Evolutionary conservation across 2,797 vertebrate species (phyloP).

Genomic region (Falco cherrug): DNA sequence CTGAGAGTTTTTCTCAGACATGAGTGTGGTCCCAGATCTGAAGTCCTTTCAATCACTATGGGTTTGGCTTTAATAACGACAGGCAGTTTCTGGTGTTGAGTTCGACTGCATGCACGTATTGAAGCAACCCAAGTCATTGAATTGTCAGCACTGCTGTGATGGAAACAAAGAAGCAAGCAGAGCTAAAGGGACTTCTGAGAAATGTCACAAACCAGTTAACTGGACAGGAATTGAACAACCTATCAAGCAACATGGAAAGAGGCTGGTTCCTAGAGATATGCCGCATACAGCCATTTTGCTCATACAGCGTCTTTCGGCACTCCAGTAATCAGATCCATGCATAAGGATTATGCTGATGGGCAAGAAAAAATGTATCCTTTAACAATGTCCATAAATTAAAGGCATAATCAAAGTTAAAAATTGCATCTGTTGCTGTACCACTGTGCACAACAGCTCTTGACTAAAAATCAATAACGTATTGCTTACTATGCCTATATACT

Average conservation of each 20-base stretch:
- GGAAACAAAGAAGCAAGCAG: conserved; percentile 65
- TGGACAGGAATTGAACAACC: conserved; percentile 45
- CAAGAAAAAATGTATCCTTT: background rate
- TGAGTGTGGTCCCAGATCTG: background rate
- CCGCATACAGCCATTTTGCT: background rate
- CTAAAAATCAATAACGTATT: background rate
- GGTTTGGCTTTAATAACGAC: background rate
- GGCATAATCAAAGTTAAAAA: background rate
- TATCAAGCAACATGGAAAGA: conserved; percentile 57
- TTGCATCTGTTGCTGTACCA: background rate
- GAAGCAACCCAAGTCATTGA: background rate
- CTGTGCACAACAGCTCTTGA: background rate
- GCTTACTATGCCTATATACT: background rate
- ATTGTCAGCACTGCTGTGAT: background rate
- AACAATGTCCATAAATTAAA: background rate
- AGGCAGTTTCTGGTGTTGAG: background rate
- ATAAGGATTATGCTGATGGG: background rate
- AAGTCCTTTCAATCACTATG: background rate
- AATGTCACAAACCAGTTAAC: conserved; percentile 50
- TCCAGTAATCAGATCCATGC: background rate
- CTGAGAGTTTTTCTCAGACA: background rate
- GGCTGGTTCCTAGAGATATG: conserved; percentile 52
- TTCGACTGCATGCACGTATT: background rate
- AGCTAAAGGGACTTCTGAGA: conserved; percentile 68
- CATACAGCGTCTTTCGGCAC: background rate